These are phyloP conservation scores for Microctenopoma stevenorrisi DNA, from an alignment of 2,797 vertebrate species.

Conservation along the genomic window DNA sequence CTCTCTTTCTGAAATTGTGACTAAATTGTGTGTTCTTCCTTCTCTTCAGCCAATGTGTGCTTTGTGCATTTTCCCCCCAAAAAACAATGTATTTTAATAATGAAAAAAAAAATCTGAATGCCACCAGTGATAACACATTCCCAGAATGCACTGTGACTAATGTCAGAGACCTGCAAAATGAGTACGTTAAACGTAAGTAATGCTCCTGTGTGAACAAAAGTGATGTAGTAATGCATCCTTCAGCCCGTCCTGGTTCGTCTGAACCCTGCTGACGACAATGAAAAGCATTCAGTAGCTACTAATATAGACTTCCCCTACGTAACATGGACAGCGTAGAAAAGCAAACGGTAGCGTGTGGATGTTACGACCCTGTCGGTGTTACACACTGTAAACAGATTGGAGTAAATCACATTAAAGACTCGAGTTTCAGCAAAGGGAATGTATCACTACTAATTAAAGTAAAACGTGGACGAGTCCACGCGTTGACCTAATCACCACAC, in stretches of 20 bases:
- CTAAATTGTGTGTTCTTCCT: constrained; percentile 2
- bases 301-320: constrained; percentile 14
- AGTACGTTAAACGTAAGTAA: background rate
- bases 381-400: constrained; percentile 19
- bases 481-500: constrained; percentile 20
- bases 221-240: constrained; percentile 13
- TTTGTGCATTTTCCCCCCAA: background rate
- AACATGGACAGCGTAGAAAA: constrained; percentile 35
- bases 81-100: background rate
- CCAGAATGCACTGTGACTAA: constrained; percentile 42
- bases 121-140: constrained; percentile 48
- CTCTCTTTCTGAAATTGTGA: constrained; percentile 15
- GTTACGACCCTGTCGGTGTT: constrained; percentile 34
- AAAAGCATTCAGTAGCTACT: constrained; percentile 21
- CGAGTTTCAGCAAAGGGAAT: constrained; percentile 56
- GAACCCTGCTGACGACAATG: constrained; percentile 19
- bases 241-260: constrained; percentile 4
- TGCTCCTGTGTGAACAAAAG: constrained; percentile 7
- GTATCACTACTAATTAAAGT: constrained; percentile 38
- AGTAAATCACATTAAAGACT: constrained; percentile 51
- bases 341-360: constrained; percentile 27
- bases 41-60: background rate
- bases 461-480: constrained; percentile 20
- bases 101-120: constrained; percentile 8
- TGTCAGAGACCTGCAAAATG: constrained; percentile 16